A percentile compares a stretch with the other conserved stretches of the same genome.
These are phyloP conservation scores for Protosalanx chinensis DNA, from an alignment of 2,797 vertebrate species.

Conservation along the genomic window DNA sequence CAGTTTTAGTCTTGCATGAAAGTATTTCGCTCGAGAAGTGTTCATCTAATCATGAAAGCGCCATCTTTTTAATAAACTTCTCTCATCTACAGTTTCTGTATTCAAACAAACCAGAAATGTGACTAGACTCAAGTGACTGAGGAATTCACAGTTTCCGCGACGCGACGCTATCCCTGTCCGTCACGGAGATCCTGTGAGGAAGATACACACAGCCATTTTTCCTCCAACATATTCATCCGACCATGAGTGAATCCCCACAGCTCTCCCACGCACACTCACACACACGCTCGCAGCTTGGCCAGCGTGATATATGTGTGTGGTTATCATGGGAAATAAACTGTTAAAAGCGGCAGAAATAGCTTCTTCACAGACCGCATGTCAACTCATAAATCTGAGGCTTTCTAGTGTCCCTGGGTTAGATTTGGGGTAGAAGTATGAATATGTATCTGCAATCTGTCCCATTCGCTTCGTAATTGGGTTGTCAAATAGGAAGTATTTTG, in stretches of 20 bases:
- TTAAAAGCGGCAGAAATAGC: conserved; percentile 39
- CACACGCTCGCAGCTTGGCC: neutral
- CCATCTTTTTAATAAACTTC: too few species aligned
- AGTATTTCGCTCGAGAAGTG: too few species aligned
- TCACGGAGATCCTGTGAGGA: neutral
- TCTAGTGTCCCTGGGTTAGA: conserved; percentile 23
- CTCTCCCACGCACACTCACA: conserved; percentile 17
- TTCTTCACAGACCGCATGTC: conserved; percentile 28
- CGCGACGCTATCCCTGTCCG: neutral
- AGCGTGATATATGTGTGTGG: conserved; percentile 30
- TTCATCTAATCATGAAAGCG: too few species aligned
- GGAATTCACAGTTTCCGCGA: neutral
- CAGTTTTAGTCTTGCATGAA: too few species aligned
- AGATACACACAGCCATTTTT: neutral
- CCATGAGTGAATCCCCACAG: neutral
- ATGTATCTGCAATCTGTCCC: neutral
- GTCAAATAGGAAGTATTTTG: neutral
- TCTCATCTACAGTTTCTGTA: too few species aligned
- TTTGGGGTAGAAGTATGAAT: conserved; percentile 24
- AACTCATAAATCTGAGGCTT: conserved; percentile 37
- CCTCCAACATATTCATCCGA: neutral
- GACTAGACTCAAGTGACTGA: neutral
- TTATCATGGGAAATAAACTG: conserved; percentile 61
- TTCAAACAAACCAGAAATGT: too few species aligned
- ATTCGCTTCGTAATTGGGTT: neutral